phyloP scores from a whole-genome alignment of 2,113 vertebrate species.

The Mirounga angustirostris region DNA sequence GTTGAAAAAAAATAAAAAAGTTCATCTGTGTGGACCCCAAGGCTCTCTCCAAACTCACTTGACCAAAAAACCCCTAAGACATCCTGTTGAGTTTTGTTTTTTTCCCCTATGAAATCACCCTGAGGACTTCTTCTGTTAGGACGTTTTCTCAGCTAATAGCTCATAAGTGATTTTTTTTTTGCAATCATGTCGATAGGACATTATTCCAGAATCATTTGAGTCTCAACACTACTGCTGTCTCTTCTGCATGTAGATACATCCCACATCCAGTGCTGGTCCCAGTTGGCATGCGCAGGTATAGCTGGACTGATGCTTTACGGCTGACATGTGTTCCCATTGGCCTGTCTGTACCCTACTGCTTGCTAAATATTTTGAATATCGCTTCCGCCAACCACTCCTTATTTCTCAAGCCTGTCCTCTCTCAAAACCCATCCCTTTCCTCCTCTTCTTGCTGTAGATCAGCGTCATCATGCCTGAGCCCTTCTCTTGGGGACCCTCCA shows the following conservation, averaged over 20 bases:
- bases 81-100: not conserved
- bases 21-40: not conserved
- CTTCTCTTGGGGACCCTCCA: rapidly evolving
- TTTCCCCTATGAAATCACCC: not conserved
- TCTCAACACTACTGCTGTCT: not conserved
- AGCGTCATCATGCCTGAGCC: too few species aligned
- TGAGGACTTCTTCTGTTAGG: not conserved
- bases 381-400: not conserved
- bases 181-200: not conserved
- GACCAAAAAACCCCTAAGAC: not conserved
- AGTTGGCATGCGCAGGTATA: rapidly evolving
- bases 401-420: not conserved
- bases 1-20: not conserved
- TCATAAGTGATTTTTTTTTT: not conserved
- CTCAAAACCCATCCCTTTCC: not conserved
- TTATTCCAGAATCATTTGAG: not conserved
- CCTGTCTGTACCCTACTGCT: rapidly evolving
- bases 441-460: rapidly evolving
- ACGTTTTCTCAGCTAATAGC: not conserved
- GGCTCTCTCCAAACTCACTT: not conserved
- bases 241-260: not conserved
- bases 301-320: rapidly evolving
- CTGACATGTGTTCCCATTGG: rapidly evolving
- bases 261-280: rapidly evolving
- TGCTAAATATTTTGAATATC: rapidly evolving